A percentile compares a stretch with the other conserved stretches of the same genome.
Evolutionary conservation across 2,797 vertebrate genomes (phyloP).

Genomic region (Sebastes hubbsi): DNA sequence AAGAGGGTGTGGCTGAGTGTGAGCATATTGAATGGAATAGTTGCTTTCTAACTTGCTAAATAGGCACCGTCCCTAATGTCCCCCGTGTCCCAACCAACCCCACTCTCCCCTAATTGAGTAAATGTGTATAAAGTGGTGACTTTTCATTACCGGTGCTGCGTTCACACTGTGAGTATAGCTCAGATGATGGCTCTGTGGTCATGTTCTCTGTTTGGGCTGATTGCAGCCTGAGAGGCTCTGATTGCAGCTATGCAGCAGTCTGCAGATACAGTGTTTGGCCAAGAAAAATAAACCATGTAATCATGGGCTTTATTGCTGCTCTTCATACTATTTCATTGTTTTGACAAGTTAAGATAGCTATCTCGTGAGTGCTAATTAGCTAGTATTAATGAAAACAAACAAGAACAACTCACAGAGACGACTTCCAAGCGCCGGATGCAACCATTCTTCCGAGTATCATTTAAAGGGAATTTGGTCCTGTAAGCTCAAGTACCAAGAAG

Average conservation of each 20-base stretch:
- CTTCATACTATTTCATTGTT: slow-evolving; percentile 33
- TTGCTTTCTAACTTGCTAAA: too few relatives aligned
- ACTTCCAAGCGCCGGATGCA: not conserved
- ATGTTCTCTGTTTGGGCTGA: slow-evolving; percentile 45
- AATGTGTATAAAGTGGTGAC: not conserved
- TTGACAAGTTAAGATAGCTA: slow-evolving; percentile 42
- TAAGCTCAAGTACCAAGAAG: not conserved
- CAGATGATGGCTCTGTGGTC: slow-evolving; percentile 6
- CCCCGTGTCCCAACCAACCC: too few relatives aligned
- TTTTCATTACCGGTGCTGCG: not conserved
- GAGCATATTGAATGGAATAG: too few relatives aligned
- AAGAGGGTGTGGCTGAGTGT: too few relatives aligned
- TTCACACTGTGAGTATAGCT: slow-evolving; percentile 10
- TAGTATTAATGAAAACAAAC: slow-evolving; percentile 45
- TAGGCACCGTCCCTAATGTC: too few relatives aligned
- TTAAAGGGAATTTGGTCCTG: not conserved
- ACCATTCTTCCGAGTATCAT: not conserved
- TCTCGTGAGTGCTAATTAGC: slow-evolving; percentile 38
- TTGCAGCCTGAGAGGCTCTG: slow-evolving; percentile 29
- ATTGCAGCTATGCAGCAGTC: slow-evolving; percentile 24
- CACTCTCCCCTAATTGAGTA: not conserved
- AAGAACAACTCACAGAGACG: not conserved
- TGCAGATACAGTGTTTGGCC: slow-evolving; percentile 5
- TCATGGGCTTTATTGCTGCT: slow-evolving; percentile 31
- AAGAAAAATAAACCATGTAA: slow-evolving; percentile 56